Conservation (phyloP, 2,113 vertebrate genomes). For the Neofelis nebulosa region DNA sequence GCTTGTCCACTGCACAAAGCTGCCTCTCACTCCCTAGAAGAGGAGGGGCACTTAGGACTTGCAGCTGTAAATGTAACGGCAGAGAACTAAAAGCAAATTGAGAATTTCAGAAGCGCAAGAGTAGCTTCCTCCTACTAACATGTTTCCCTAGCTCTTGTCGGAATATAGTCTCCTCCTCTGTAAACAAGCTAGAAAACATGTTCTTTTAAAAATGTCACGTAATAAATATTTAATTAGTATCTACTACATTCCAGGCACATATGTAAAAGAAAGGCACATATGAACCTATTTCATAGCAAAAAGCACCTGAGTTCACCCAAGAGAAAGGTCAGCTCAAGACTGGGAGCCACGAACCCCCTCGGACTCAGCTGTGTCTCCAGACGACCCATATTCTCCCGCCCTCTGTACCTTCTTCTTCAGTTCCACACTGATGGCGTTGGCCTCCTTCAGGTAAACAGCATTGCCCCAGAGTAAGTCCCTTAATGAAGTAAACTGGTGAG, state of each 20-base stretch:
- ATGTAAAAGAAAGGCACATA: background rate
- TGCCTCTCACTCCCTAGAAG: background rate
- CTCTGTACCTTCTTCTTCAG: conserved; percentile 95
- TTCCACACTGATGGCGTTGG: conserved; percentile 98
- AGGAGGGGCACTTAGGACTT: background rate
- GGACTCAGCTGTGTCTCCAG: background rate
- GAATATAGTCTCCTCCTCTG: background rate
- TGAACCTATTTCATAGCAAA: background rate
- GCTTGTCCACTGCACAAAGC: background rate
- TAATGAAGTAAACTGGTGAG: conserved; percentile 97
- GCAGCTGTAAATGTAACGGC: background rate
- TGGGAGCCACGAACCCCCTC: accelerated
- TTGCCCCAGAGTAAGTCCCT: conserved; percentile 98
- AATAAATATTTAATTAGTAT: background rate
- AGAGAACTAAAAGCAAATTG: conserved; percentile 8
- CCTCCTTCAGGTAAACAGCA: conserved; percentile 97
- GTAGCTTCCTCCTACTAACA: background rate
- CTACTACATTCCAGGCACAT: background rate
- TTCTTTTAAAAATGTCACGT: background rate
- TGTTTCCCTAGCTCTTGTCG: background rate
- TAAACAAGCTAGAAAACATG: background rate
- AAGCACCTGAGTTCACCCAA: background rate
- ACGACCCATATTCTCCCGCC: accelerated
- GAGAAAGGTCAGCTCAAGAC: background rate
- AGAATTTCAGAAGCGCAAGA: background rate